Base-by-base conservation (phyloP, 2,113 vertebrate species). In the Columbina picui region DNA sequence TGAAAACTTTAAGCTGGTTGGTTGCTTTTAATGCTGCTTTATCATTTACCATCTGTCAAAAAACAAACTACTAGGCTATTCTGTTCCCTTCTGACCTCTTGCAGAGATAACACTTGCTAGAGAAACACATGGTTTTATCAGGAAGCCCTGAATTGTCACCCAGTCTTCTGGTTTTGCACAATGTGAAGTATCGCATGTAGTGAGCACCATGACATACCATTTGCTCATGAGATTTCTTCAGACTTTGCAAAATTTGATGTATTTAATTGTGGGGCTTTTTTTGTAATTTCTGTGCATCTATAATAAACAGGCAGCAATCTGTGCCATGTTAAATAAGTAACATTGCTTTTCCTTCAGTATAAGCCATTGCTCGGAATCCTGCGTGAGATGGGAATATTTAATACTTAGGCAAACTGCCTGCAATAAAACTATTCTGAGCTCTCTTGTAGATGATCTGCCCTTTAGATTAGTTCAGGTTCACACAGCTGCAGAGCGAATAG, bases 381-480 rank as follows among this genome's bases (percentile, higher is more conserved):
- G 1, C 5, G 3, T 81, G 82, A 96, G 14, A 71, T 61, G 43
- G 64, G 90, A 84, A 43, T 89, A 84, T 96, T 87, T 96, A 93
- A 93, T 47, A 94, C 47, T 96, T 85, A 84, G 63, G 92, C 94
- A 96, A 93, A 69, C 41, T 93, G 75, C 88, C 71, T 96, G 56
- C 27, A 82, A 91, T 94, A 96, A 90, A 78, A 75, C 79, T 93
- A 90, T 96, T 95, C 91, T 94, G 52, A 89, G 85, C 70, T 96
- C 93, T 96, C 74, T 90, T 78, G 45, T 65, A 94, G 71, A 61
- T 84, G 65, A 93, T 90, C 71, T 89, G 93, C 68, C 93, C 78
- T 79, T 91, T 94, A 92, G 76, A 88, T 96, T 95, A 94, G 80
- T 84, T 94, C 91, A 89, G 84, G 93, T 97, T 91, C 95, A 96